These are phyloP conservation scores for Hydrocynus forskahlii DNA, from an alignment of 2,797 vertebrate species.

Conservation along the genomic window DNA sequence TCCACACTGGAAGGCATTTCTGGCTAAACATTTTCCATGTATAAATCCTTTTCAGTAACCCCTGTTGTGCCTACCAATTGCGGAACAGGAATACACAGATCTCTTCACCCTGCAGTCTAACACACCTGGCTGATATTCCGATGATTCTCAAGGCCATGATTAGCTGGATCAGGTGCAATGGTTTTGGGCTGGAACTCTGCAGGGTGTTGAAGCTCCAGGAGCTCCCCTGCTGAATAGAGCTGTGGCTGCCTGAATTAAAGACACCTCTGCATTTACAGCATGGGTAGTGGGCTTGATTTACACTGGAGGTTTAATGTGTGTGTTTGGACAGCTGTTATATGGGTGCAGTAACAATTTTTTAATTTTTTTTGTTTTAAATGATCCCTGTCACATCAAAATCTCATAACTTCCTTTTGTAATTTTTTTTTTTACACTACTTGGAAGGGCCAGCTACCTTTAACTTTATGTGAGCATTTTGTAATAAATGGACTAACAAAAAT, in stretches of 20 bases:
- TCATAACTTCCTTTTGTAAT: too few species aligned
- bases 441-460: background rate
- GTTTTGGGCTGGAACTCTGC: background rate
- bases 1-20: background rate
- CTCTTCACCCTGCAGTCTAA: background rate
- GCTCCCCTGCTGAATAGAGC: background rate
- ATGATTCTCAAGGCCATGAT: slow-evolving; percentile 25
- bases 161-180: slow-evolving; percentile 16
- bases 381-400: background rate
- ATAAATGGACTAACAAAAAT: background rate
- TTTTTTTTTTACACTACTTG: background rate
- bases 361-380: too few species aligned
- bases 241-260: slow-evolving; percentile 7
- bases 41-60: background rate
- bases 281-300: background rate
- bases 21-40: background rate
- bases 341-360: too few species aligned
- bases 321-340: too few species aligned
- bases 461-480: background rate
- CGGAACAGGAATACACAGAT: background rate
- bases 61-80: background rate
- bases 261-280: background rate
- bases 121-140: slow-evolving; percentile 27
- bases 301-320: background rate
- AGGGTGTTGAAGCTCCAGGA: slow-evolving; percentile 4